Evolutionary conservation across 2,797 vertebrate genomes (phyloP), one percentile per base, ranked within the genome.

Genomic region (Zenarchopterus dispar): DNA sequence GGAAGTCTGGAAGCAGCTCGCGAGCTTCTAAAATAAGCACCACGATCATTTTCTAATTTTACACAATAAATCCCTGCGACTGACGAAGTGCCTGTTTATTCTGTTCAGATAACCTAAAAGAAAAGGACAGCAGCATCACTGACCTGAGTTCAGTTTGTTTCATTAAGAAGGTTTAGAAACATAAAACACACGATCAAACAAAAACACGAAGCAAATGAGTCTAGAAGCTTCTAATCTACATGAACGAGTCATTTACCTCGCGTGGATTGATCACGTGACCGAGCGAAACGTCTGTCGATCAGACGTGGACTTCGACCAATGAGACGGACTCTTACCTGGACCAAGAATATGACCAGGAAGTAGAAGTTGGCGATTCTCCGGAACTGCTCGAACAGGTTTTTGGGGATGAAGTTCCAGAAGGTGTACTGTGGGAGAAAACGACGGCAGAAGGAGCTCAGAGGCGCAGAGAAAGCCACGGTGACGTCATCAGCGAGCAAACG

Each of bases 301-400:
- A 2, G 8, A 41, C 39, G 5, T 6, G 18, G 5, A 18, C n/a
- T 43, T 18, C 10, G 18, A 43, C n/a, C 43, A 6, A 8, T 24
- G 22, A 49, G 15, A 0, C 0, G 53, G 56, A 48, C n/a, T 56
- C 93, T 93, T 89, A 99, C 97, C 96, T 99, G 97, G 62, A 99
- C 97, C 87, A 99, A 94, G 89, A 99, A 99, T 89, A 99, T 99
- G 58, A 97, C 95, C 81, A 99, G 92, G 85, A 99, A 99, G 90
- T 99, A 99, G 87, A 99, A 99, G 91, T 99, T 99, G 26, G 97
- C 97, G 71, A 99, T 96, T 94, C 97, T 96, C 93, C 97, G 92
- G 92, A 99, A 99, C 61, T 99, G 97, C 78, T 99, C 97, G 86
- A 99, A 99, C 78, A 99, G 79, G 83, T 99, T 99, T 93, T 99